These are phyloP conservation scores for Tetramorium alpestre DNA, from an alignment of 1,140 invertebrate species.

Conservation along the genomic window DNA sequence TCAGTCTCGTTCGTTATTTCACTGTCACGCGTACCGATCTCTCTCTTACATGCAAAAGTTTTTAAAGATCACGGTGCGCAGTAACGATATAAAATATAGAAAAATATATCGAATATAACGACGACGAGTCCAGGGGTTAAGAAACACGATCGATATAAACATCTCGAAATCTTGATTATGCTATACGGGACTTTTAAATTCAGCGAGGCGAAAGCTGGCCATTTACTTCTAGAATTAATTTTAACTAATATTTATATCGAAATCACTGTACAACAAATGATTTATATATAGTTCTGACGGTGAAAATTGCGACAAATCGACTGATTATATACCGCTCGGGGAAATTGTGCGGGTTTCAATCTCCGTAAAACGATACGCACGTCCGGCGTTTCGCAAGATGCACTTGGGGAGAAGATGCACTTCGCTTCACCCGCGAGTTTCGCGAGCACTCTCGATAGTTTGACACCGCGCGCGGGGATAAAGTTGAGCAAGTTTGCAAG, in stretches of 20 bases:
- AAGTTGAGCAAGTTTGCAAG: slow-evolving; percentile 46
- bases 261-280: not conserved
- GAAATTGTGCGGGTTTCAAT: slow-evolving; percentile 1
- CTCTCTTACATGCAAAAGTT: not conserved
- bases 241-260: not conserved
- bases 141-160: not conserved
- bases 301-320: not conserved
- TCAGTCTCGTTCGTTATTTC: slow-evolving; percentile 13
- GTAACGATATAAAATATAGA: slow-evolving; percentile 26
- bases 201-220: not conserved
- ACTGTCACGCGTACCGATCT: not conserved
- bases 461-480: not conserved
- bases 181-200: not conserved
- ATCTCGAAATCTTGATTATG: not conserved
- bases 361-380: slow-evolving; percentile 14
- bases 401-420: slow-evolving; percentile 1
- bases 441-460: slow-evolving; percentile 34
- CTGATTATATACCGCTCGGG: not conserved
- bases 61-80: not conserved
- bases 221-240: not conserved
- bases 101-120: slow-evolving; percentile 39
- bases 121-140: slow-evolving; percentile 13
- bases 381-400: not conserved
- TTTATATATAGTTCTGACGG: not conserved
- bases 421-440: not conserved